phyloP scores from a whole-genome alignment of 2,797 vertebrate species.

The Dendrocincla tyrannina region DNA sequence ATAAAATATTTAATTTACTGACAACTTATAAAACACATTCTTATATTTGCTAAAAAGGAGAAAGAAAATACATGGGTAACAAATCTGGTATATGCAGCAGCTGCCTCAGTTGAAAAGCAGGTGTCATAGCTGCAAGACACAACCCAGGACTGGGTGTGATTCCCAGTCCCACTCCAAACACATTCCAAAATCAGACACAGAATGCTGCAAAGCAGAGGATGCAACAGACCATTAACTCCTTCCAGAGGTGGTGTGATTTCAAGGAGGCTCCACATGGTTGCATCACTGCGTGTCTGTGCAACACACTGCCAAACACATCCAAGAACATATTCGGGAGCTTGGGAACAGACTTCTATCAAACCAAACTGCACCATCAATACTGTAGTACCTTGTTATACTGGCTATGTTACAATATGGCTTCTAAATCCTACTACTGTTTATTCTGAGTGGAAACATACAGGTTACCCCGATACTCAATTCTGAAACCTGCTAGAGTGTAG shows the following conservation, averaged over 20 bases:
- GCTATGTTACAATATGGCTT: rapidly evolving
- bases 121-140: neutral
- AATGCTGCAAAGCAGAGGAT: neutral
- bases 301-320: neutral
- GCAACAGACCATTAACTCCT: neutral
- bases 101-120: neutral
- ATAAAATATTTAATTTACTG: neutral
- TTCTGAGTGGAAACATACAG: neutral
- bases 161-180: neutral
- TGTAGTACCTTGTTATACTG: neutral
- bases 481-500: neutral
- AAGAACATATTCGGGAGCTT: neutral
- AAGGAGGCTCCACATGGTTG: neutral
- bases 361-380: neutral
- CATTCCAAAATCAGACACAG: neutral
- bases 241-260: neutral
- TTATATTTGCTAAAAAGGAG: neutral
- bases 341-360: neutral
- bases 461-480: neutral
- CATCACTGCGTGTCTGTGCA: neutral
- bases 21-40: neutral
- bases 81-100: neutral
- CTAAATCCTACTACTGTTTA: neutral
- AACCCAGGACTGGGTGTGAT: neutral
- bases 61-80: neutral